Percentiles rank a stretch among this genome's conserved stretches.
Conservation (phyloP, 2,797 vertebrate species). For the Karalla daura region DNA sequence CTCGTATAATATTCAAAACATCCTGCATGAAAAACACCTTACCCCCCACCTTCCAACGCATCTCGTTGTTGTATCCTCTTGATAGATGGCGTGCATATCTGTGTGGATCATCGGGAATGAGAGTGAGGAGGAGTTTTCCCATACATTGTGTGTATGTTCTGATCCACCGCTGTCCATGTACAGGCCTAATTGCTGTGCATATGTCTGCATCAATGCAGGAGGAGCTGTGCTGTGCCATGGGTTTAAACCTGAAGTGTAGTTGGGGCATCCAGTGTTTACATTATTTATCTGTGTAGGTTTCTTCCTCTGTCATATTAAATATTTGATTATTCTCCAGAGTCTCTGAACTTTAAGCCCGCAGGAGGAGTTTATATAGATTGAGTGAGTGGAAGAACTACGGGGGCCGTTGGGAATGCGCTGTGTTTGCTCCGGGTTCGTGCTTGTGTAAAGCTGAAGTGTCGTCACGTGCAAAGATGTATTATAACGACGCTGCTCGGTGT, state of each 20-base stretch:
- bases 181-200: neutral
- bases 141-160: neutral
- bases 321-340: slow-evolving; percentile 47
- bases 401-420: slow-evolving; percentile 1
- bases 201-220: slow-evolving; percentile 15
- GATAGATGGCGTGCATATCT: slow-evolving; percentile 8
- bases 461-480: neutral
- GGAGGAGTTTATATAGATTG: slow-evolving; percentile 29
- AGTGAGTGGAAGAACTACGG: slow-evolving; percentile 13
- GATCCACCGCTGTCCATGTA: neutral
- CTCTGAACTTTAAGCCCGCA: slow-evolving; percentile 51
- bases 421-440: too few relatives aligned
- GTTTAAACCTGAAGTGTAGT: slow-evolving; percentile 4
- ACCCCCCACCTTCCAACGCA: neutral
- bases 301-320: slow-evolving; percentile 50
- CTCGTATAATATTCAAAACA: slow-evolving; percentile 34
- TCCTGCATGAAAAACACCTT: neutral
- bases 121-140: neutral
- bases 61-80: neutral
- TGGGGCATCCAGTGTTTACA: slow-evolving; percentile 43
- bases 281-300: slow-evolving; percentile 61
- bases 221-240: neutral
- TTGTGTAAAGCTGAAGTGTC: neutral
- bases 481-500: too few relatives aligned
- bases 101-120: slow-evolving; percentile 4